Percentiles rank a stretch among this genome's conserved stretches.
These are phyloP conservation scores for Agelastica alni DNA, from an alignment of 2,888 invertebrate species.

Conservation along the genomic window DNA sequence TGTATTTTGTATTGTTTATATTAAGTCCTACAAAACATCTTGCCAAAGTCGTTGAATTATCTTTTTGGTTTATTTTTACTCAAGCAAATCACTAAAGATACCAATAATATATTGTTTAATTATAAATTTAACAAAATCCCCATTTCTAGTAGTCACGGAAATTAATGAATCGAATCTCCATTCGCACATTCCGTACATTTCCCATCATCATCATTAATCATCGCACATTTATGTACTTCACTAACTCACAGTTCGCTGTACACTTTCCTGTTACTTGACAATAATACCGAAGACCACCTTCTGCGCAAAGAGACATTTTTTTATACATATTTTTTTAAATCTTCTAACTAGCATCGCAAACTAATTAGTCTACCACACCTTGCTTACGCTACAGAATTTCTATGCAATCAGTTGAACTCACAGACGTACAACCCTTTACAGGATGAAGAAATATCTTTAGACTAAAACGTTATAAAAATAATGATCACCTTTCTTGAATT, in stretches of 20 bases:
- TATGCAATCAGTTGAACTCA: conserved; percentile 3
- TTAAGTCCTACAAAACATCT: too few relatives aligned
- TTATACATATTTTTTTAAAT: not conserved
- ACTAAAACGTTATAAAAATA: too few relatives aligned
- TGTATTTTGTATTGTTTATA: too few relatives aligned
- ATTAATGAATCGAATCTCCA: not conserved
- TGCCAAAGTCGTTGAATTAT: too few relatives aligned
- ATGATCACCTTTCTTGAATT: too few relatives aligned
- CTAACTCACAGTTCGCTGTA: conserved; percentile 1
- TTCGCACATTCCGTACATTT: not conserved
- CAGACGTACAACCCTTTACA: not conserved
- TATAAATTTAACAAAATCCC: too few relatives aligned
- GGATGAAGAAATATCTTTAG: too few relatives aligned
- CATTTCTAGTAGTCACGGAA: not conserved
- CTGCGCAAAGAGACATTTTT: not conserved
- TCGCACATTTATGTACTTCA: not conserved
- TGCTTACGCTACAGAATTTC: conserved; percentile 28
- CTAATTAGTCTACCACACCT: conserved; percentile 28
- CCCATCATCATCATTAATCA: conserved; percentile 5
- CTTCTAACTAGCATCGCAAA: conserved; percentile 17
- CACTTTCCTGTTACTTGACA: conserved; percentile 2
- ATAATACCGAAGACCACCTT: conserved; percentile 16
- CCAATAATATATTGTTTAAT: too few relatives aligned
- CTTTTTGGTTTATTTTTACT: too few relatives aligned
- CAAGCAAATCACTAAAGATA: too few relatives aligned